Conservation (phyloP, 2,888 invertebrate genomes). For the Cyclophora punctaria region DNA sequence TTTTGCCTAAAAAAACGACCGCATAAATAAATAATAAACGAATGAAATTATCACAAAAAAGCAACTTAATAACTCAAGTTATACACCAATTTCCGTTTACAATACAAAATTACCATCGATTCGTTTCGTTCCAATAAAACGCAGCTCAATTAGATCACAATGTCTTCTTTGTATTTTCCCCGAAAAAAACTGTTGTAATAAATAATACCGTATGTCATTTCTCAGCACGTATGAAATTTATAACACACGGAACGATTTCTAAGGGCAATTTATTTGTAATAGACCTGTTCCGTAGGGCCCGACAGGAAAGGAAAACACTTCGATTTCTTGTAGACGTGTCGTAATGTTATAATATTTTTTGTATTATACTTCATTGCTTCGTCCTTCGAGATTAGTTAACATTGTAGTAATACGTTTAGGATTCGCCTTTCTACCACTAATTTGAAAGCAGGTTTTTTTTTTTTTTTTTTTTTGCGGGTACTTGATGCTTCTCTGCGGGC, state of each 20-base stretch:
- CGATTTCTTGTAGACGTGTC: background rate
- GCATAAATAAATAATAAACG: too few relatives aligned
- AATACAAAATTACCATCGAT: conserved; percentile 31
- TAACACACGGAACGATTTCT: conserved; percentile 65
- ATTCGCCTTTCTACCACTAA: too few relatives aligned
- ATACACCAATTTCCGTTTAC: conserved; percentile 12
- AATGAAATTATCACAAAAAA: too few relatives aligned
- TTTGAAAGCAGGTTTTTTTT: too few relatives aligned
- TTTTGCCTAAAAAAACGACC: too few relatives aligned
- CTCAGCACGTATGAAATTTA: conserved; percentile 76
- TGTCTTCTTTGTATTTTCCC: conserved; percentile 67
- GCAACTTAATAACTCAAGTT: too few relatives aligned
- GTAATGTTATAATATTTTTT: background rate
- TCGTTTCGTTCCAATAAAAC: conserved; percentile 51
- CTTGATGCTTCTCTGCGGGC: too few relatives aligned
- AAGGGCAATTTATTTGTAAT: conserved; percentile 74
- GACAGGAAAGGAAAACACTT: conserved; percentile 19
- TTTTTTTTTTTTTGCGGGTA: too few relatives aligned
- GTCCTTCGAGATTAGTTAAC: too few relatives aligned
- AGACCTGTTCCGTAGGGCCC: conserved; percentile 50
- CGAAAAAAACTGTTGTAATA: conserved; percentile 60
- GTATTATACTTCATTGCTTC: too few relatives aligned
- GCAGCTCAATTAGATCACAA: conserved; percentile 69
- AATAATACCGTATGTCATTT: conserved; percentile 75
- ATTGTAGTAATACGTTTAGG: too few relatives aligned